Percentiles rank a stretch among this genome's conserved stretches.
Conservation (phyloP, 2,888 invertebrate genomes). For the Coecobrya sp. region DNA sequence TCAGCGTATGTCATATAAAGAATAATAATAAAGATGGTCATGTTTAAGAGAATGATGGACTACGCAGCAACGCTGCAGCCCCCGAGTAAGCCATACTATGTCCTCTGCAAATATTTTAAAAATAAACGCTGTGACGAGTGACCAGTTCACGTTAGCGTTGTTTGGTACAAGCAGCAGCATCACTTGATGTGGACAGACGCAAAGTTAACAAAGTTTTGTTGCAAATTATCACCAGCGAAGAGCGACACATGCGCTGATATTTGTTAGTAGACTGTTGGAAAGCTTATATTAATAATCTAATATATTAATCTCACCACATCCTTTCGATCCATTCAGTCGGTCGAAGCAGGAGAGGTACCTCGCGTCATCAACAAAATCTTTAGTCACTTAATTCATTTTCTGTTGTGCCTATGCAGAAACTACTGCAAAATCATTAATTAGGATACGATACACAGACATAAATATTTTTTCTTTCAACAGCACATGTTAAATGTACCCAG, state of each 20-base stretch:
- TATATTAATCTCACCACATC: conserved; percentile 63
- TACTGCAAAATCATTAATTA: not conserved
- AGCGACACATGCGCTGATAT: not conserved
- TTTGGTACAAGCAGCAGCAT: not conserved
- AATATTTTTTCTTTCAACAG: not conserved
- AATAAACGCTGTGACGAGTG: conserved; percentile 22
- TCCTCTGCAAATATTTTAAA: conserved; percentile 25
- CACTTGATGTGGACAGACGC: not conserved
- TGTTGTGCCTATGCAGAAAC: not conserved
- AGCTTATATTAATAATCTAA: not conserved
- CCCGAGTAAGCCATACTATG: not conserved
- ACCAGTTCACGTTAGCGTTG: not conserved
- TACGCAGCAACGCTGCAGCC: not conserved
- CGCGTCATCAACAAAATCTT: not conserved
- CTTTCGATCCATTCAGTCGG: conserved; percentile 15
- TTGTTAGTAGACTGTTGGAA: not conserved
- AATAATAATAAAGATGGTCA: not conserved
- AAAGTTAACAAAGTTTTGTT: not conserved
- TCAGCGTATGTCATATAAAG: not conserved
- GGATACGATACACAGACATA: not conserved
- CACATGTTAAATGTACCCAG: not conserved
- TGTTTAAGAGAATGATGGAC: not conserved
- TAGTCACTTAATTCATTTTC: not conserved
- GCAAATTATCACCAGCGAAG: no score
- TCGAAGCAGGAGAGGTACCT: not conserved